phyloP scores from a whole-genome alignment of 2,888 invertebrate genomes.

The Plemyria rubiginata region DNA sequence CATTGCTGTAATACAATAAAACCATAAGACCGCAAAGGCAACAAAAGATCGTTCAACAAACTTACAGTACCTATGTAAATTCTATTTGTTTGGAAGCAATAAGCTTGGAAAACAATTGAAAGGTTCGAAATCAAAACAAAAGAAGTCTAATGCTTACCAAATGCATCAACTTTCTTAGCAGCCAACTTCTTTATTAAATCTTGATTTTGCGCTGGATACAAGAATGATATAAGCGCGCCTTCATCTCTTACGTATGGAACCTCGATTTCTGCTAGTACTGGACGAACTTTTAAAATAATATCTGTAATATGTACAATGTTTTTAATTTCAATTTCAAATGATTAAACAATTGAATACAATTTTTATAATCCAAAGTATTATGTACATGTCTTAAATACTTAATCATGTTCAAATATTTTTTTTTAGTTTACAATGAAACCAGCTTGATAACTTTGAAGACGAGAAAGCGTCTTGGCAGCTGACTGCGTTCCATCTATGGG shows the following conservation, averaged over 20 bases:
- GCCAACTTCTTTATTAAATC: slow-evolving; percentile 89
- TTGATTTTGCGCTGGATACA: slow-evolving; percentile 94
- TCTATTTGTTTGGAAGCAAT: no score
- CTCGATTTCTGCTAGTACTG: slow-evolving; percentile 88
- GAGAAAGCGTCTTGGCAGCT: background rate
- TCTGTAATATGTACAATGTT: slow-evolving; percentile 80
- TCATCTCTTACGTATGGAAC: slow-evolving; percentile 87
- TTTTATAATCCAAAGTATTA: no score
- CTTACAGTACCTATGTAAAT: no score
- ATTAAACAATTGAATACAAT: no score
- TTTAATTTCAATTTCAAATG: no score
- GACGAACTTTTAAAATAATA: slow-evolving; percentile 92
- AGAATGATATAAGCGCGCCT: slow-evolving; percentile 91
- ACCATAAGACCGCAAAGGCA: no score
- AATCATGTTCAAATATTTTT: no score
- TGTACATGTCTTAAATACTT: no score
- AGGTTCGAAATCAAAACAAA: background rate
- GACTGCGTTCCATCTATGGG: background rate
- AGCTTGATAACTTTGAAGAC: background rate
- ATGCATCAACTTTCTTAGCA: slow-evolving; percentile 89
- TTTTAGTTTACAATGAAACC: no score
- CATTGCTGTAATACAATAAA: slow-evolving; percentile 86
- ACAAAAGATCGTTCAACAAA: no score
- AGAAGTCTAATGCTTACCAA: slow-evolving; percentile 84
- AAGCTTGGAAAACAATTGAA: no score